These are phyloP conservation scores for Cryptus viduatorius DNA, from an alignment of 2,888 invertebrate species.

Conservation along the genomic window DNA sequence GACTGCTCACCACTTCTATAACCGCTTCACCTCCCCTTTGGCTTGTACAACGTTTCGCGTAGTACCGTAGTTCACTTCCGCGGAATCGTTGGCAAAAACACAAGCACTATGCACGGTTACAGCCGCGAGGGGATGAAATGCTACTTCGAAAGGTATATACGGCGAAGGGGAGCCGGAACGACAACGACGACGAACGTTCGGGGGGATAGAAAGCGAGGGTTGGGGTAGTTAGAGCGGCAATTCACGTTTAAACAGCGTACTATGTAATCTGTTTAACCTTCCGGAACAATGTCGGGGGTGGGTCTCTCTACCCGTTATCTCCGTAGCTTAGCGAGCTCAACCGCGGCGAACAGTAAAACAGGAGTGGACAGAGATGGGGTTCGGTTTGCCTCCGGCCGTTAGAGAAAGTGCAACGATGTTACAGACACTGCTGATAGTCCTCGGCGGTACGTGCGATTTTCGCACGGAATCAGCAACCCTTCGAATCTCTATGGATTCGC, in stretches of 20 bases:
- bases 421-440: slow-evolving; percentile 51
- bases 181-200: slow-evolving; percentile 25
- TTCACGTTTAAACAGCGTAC: slow-evolving; percentile 81
- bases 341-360: slow-evolving; percentile 77
- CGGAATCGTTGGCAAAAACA: slow-evolving; percentile 58
- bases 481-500: neutral
- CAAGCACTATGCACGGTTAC: slow-evolving; percentile 19
- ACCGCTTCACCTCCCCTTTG: slow-evolving; percentile 12
- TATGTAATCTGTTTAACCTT: slow-evolving; percentile 83
- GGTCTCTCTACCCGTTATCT: slow-evolving; percentile 65
- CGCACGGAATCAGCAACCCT: neutral
- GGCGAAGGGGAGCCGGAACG: slow-evolving; percentile 13
- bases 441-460: slow-evolving; percentile 30
- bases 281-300: slow-evolving; percentile 79
- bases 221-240: slow-evolving; percentile 75
- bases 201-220: slow-evolving; percentile 3
- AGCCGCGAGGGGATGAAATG: slow-evolving; percentile 26
- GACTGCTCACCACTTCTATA: slow-evolving; percentile 5
- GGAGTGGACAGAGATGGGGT: slow-evolving; percentile 69
- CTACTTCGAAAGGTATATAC: slow-evolving; percentile 19
- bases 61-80: slow-evolving; percentile 65
- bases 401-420: slow-evolving; percentile 35
- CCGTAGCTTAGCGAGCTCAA: slow-evolving; percentile 78
- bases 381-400: slow-evolving; percentile 33
- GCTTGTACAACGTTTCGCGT: slow-evolving; percentile 4